phyloP scores from a whole-genome alignment of 2,888 invertebrate species.

The Synanthedon andrenaeformis region DNA sequence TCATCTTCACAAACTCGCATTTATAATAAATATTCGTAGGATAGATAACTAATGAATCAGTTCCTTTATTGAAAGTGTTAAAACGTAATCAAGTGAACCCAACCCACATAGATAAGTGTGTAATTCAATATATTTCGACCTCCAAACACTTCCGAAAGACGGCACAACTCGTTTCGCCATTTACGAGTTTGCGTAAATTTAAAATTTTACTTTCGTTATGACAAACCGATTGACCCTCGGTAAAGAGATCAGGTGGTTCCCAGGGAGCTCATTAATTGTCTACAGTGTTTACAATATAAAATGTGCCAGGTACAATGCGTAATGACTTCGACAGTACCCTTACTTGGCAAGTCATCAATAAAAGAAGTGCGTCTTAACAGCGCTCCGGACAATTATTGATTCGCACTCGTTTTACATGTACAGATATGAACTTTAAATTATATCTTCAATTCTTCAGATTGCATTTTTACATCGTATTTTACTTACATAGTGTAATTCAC shows the following conservation, averaged over 20 bases:
- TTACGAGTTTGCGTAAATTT: not conserved
- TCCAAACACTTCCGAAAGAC: not conserved
- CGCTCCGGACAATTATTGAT: not conserved
- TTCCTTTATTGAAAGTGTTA: no score
- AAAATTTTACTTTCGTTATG: not conserved
- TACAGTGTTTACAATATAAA: not conserved
- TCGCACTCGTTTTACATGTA: not conserved
- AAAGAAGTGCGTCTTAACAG: not conserved
- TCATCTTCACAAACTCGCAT: no score
- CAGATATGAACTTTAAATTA: not conserved
- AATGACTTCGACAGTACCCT: not conserved
- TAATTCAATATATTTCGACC: not conserved
- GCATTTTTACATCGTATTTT: not conserved
- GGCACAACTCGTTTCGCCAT: not conserved
- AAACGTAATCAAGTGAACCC: no score
- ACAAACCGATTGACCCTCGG: not conserved
- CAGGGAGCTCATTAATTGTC: not conserved
- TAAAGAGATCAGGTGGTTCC: not conserved
- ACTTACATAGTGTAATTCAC: not conserved
- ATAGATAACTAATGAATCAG: no score
- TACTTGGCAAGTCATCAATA: constrained; percentile 1
- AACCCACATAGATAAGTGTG: no score
- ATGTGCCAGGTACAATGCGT: not conserved
- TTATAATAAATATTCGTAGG: no score
- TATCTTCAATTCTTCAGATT: not conserved